Evolutionary conservation across 30 jellyfish, hydroid and myxozoan species (phyloP).

Genomic region (Aurelia coerulea): DNA sequence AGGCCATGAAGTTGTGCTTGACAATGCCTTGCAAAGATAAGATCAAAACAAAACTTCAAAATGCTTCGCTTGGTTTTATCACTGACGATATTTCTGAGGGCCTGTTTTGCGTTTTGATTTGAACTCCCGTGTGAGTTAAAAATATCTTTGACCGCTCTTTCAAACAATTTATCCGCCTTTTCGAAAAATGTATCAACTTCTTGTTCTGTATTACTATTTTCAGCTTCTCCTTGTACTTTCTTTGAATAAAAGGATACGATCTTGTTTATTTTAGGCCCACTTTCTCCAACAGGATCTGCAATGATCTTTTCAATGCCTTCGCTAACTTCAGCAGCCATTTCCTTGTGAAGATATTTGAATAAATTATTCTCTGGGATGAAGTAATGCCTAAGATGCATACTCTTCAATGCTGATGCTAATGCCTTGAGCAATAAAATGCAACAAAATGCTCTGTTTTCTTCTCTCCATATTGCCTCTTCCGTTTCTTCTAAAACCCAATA

Average conservation of each 20-base stretch:
- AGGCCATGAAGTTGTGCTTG: conserved; percentile 18
- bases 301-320: conserved; percentile 12
- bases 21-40: conserved; percentile 23
- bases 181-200: conserved; percentile 6
- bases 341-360: conserved; percentile 30
- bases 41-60: conserved; percentile 30
- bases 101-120: background rate
- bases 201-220: background rate
- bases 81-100: background rate
- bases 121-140: background rate
- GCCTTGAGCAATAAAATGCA: conserved; percentile 28
- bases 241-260: conserved; percentile 16
- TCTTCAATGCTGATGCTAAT: background rate
- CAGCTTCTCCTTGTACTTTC: background rate
- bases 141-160: conserved; percentile 20
- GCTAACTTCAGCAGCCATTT: conserved; percentile 7
- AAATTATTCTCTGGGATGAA: conserved; percentile 46
- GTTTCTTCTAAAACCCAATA: conserved; percentile 45
- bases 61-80: background rate
- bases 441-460: conserved; percentile 36
- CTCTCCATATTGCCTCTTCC: conserved; percentile 15
- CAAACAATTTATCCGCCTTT: background rate
- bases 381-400: conserved; percentile 20
- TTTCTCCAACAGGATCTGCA: conserved; percentile 44
- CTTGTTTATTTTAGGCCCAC: conserved; percentile 13